A percentile compares a stretch with the other conserved stretches of the same genome.
Conservation (phyloP, 2,888 invertebrate species). For the Rapana venosa region DNA sequence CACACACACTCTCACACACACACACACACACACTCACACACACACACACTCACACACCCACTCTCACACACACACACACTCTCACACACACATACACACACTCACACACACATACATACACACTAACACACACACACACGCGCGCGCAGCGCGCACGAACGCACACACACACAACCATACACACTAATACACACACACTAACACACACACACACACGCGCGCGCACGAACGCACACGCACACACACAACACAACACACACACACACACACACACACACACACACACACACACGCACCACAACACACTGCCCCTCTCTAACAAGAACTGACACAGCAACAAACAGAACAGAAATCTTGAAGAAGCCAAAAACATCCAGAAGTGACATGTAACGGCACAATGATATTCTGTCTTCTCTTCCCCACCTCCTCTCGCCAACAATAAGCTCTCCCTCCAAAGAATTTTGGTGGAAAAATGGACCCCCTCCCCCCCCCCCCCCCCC, state of each 20-base stretch:
- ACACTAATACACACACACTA: conserved; percentile 23
- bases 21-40: no score
- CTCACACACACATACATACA: no score
- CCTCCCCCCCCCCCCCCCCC: no score
- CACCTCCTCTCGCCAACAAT: no score
- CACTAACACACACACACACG: no score
- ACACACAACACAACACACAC: no score
- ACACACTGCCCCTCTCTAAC: background rate
- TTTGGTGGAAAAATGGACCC: background rate
- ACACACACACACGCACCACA: background rate
- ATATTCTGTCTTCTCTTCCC: background rate
- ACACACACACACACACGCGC: conserved; percentile 26
- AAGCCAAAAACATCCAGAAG: no score
- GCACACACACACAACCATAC: background rate
- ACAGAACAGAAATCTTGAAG: background rate
- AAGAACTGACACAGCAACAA: background rate
- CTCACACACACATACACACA: no score
- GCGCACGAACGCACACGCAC: background rate
- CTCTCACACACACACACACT: no score
- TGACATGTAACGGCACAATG: no score
- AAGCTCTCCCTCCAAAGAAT: background rate
- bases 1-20: no score
- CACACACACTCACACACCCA: background rate
- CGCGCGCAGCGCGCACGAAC: no score
- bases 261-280: background rate